Percentiles rank a stretch among this genome's conserved stretches.
Conservation (phyloP, 1,140 invertebrate genomes). For the Hyphantria cunea region DNA sequence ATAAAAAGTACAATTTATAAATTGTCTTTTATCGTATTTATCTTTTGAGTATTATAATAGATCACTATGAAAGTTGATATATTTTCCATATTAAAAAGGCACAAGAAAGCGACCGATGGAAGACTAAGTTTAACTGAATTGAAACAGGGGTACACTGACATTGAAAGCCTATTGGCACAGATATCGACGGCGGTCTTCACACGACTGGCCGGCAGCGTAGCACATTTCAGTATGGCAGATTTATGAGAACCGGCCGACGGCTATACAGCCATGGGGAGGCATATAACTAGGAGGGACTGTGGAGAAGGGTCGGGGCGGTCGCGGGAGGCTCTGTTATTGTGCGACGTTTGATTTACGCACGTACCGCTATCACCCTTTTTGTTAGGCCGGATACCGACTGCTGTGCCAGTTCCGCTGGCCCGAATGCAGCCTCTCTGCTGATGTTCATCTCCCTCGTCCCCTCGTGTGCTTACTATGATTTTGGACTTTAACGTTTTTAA, state of each 20-base stretch:
- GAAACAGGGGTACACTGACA: slow-evolving; percentile 40
- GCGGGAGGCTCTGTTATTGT: slow-evolving; percentile 74
- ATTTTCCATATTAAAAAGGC: slow-evolving; percentile 34
- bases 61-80: slow-evolving; percentile 35
- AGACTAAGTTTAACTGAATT: slow-evolving; percentile 43
- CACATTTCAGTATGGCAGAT: slow-evolving; percentile 70
- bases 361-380: slow-evolving; percentile 78
- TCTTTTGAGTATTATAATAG: slow-evolving; percentile 33
- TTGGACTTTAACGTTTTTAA: slow-evolving; percentile 15
- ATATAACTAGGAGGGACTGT: slow-evolving; percentile 46
- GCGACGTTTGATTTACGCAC: slow-evolving; percentile 78
- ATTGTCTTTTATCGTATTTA: slow-evolving; percentile 29
- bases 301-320: slow-evolving; percentile 48
- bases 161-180: slow-evolving; percentile 65
- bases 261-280: slow-evolving; percentile 50
- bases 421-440: slow-evolving; percentile 48
- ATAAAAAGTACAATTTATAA: too few species aligned
- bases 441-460: slow-evolving; percentile 31
- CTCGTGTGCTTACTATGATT: slow-evolving; percentile 9
- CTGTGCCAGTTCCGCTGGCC: slow-evolving; percentile 57
- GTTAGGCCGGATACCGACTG: slow-evolving; percentile 69
- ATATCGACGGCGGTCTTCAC: slow-evolving; percentile 52
- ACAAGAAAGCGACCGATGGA: slow-evolving; percentile 38
- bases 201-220: slow-evolving; percentile 51
- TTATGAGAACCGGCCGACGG: slow-evolving; percentile 63